Base-by-base conservation (phyloP, 2,113 vertebrate genomes). In the Furnarius figulus region DNA sequence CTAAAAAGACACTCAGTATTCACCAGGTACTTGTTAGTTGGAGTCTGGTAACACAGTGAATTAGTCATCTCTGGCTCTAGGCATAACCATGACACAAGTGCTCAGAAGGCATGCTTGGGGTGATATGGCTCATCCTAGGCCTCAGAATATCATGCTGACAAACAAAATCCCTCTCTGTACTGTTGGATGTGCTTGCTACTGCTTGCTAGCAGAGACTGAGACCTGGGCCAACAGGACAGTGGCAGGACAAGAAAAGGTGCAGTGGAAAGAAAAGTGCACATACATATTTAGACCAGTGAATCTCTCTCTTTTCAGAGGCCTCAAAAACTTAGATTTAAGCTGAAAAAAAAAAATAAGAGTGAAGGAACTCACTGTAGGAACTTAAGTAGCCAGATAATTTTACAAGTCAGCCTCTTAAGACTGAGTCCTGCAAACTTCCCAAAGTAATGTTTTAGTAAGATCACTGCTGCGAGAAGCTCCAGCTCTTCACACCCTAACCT, bases 401-500 rank as follows among this genome's bases (percentile, higher is more conserved):
- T 49, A 70, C 39, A 70, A 10, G 50, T 42, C 46, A 62, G 23
- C 37, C 73, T 81, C 62, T 44, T 73, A 74, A 70, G 58, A 63
- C 22, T 4, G 20, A 73, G 42, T 79, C 44, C 78, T 70, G 42
- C 37, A 87, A 89, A 80, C 85, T 77, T 91, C 49, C 37, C 5
- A 1, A 73, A 61, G 31, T 33, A 87, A 89, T 70, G 74, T 37
- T 83, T 89, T n/a, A 58, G 65, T 61, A 80, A 79, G 52, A 93
- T 85, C 63, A 59, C 63, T 79, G 33, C 33, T 71, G 67, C 3
- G 3, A 90, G 52, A 91, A 89, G 81, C 50, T 91, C 67, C 61
- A 86, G 52, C 85, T 94, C 75, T 90, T 96, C 85, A 84, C 67
- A n/a, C 65, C 22, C 52, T 67, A 88, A 71, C 52, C 39, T 84